phyloP scores from a whole-genome alignment of 2,113 vertebrate genomes.

The Megaptera novaeangliae region DNA sequence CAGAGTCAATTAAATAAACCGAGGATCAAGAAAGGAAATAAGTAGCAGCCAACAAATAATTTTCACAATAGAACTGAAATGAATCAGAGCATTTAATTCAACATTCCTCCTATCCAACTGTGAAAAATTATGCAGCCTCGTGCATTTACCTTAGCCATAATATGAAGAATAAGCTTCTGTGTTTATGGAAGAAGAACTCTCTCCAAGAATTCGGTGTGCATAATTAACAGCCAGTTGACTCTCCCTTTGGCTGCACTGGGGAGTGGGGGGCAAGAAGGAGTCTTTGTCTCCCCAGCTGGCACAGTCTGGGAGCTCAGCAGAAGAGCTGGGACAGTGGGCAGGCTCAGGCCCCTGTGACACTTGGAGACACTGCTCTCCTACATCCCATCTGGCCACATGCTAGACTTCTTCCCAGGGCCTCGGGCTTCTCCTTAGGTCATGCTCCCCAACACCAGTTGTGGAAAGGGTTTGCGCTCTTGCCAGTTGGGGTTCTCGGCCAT shows the following conservation, averaged over 20 bases:
- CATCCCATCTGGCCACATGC: accelerated
- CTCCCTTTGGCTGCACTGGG: not conserved
- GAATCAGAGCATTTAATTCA: not conserved
- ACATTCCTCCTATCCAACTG: not conserved
- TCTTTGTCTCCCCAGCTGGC: not conserved
- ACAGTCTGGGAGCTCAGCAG: not conserved
- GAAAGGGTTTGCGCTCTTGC: not conserved
- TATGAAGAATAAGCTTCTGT: not conserved
- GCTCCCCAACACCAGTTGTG: not conserved
- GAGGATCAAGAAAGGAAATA: slow-evolving; percentile 22
- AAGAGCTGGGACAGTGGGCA: not conserved
- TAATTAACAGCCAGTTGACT: not conserved
- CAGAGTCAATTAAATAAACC: slow-evolving; percentile 43
- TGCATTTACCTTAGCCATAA: not conserved
- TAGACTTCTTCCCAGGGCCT: not conserved
- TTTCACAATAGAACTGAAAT: slow-evolving; percentile 36
- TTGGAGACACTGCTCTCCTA: not conserved
- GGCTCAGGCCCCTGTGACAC: accelerated
- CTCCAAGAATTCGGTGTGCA: not conserved
- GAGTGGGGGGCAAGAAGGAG: not conserved
- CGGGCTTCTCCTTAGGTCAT: not conserved
- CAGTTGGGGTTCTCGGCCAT: not conserved
- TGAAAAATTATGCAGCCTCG: not conserved
- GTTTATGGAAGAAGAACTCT: not conserved
- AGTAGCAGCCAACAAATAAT: slow-evolving; percentile 21